Evolutionary conservation across 2,888 invertebrate genomes (phyloP), one percentile per base, ranked within the genome.

Genomic region (Tanytarsus gracilentus): DNA sequence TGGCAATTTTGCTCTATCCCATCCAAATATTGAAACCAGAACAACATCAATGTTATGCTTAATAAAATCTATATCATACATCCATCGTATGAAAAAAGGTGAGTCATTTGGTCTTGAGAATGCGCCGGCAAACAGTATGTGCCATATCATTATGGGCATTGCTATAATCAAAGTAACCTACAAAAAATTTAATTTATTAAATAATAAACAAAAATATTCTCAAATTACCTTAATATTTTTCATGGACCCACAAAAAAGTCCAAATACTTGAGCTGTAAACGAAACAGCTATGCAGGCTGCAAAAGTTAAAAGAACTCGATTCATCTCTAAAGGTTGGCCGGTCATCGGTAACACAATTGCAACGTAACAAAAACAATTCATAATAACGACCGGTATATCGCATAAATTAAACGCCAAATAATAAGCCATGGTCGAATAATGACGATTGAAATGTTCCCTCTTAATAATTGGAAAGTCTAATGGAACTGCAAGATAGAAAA

Each of bases 61-160:
- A 27, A 93, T 76, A 71, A 91, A 95, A 0, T 93, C 94, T 29
- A 85, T 73, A 69, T 94, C 87, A 67, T 94, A 92, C 27, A 95
- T 66, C 92, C 93, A 95, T 44, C 82, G 82, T 64, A 92, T 75
- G 67, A 82, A 82, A 1, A 75, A 72, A 6, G 90, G 91, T 2
- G 92, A 86, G 66, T 93, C 90, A 66, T 80, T 81, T 66, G 87
- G 79, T 67, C 85, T 86, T 1, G 96, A 18, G 83, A 71, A 96
- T 94, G 75, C 94, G 94, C 5, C 96, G 69, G 95, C 81, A 67
- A 94, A 84, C 4, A 91, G 88, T 11, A 91, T 92, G 68, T 88
- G 82, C 91, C 94, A 77, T 62, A 81, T 79, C 63, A 61, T 61
- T 27, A 56, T 44, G 60, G 56, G 21, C 36, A 25, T 50, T 23